A percentile compares a stretch with the other conserved stretches of the same genome.
Evolutionary conservation across 2,888 invertebrate species (phyloP).

Genomic region (Nemapogon koenigi): DNA sequence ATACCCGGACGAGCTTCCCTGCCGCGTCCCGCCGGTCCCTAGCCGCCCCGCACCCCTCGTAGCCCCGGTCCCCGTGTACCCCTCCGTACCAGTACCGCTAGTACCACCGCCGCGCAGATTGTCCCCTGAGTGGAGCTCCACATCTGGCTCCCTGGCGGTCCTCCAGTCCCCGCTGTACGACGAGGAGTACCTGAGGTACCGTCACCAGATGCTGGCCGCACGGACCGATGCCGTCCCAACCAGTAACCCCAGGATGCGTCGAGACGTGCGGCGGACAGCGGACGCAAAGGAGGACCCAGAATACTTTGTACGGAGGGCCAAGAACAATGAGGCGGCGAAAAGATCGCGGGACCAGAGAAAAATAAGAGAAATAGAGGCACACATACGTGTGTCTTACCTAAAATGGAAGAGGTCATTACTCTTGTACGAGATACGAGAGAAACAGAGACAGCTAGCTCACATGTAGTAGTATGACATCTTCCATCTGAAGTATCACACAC

Average conservation of each 20-base stretch:
- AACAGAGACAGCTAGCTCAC: constrained; percentile 69
- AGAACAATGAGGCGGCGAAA: constrained; percentile 96
- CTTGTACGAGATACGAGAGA: constrained; percentile 70
- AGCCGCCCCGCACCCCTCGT: constrained; percentile 5
- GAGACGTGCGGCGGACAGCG: constrained; percentile 43
- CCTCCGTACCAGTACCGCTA: not conserved
- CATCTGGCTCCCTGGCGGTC: constrained; percentile 1
- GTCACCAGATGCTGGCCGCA: constrained; percentile 69
- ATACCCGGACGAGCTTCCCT: too few species aligned
- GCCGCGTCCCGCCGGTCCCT: too few species aligned
- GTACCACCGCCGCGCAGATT: constrained; percentile 10
- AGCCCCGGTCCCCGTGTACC: not conserved
- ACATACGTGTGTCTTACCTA: constrained; percentile 84
- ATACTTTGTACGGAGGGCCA: constrained; percentile 86
- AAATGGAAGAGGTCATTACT: constrained; percentile 88
- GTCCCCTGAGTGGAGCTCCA: constrained; percentile 2
- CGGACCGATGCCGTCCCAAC: constrained; percentile 65
- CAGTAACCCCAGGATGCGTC: constrained; percentile 77
- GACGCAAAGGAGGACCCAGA: constrained; percentile 69
- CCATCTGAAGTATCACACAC: too few species aligned
- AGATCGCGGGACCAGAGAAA: constrained; percentile 89
- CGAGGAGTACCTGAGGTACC: constrained; percentile 71
- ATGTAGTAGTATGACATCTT: too few species aligned
- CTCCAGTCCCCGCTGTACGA: constrained; percentile 30
- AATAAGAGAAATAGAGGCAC: constrained; percentile 90